These are phyloP conservation scores for Rhinophrynus dorsalis DNA, from an alignment of 2,797 vertebrate species.

Conservation along the genomic window DNA sequence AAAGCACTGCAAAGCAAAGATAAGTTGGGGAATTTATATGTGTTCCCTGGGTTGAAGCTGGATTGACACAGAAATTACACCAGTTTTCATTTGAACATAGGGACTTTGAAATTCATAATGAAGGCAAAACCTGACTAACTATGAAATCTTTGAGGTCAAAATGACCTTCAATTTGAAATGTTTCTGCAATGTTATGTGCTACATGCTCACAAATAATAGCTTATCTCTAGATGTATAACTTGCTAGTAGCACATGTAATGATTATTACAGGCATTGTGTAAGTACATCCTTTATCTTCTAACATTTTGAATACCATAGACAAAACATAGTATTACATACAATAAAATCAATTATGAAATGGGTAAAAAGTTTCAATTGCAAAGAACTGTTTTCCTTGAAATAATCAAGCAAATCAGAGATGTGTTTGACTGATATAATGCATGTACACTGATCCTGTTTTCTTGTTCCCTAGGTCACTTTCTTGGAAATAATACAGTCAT, in stretches of 20 bases:
- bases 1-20: too few species aligned
- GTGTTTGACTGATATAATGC: too few species aligned
- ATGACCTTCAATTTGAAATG: not conserved
- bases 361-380: not conserved
- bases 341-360: too few species aligned
- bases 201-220: not conserved
- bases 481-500: conserved; percentile 96
- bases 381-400: not conserved
- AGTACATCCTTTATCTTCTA: not conserved
- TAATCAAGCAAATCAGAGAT: too few species aligned
- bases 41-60: too few species aligned
- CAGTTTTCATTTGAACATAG: too few species aligned
- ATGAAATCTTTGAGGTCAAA: not conserved
- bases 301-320: too few species aligned
- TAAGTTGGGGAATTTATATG: too few species aligned
- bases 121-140: not conserved
- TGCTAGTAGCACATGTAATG: not conserved
- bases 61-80: too few species aligned
- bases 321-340: too few species aligned
- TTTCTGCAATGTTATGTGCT: not conserved
- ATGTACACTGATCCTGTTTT: too few species aligned
- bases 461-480: conserved; percentile 87
- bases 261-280: not conserved
- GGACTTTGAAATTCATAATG: too few species aligned
- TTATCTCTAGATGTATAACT: conserved; percentile 16